Percentiles rank a stretch among this genome's conserved stretches.
These are phyloP conservation scores for Leucopsar rothschildi DNA, from an alignment of 2,113 vertebrate species.

Conservation along the genomic window DNA sequence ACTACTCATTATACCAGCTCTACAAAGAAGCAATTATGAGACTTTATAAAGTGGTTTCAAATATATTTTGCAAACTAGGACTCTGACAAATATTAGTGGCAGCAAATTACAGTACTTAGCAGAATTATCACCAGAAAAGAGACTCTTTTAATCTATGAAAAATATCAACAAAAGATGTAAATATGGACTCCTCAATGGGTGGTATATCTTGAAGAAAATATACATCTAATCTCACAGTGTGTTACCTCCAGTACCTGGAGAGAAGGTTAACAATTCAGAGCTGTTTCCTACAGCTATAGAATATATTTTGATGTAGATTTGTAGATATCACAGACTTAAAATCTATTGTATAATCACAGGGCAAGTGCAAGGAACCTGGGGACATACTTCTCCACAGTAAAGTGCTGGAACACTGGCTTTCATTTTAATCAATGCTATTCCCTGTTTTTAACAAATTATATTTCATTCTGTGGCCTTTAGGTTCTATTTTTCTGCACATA, in stretches of 20 bases:
- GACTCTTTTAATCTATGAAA: slow-evolving; percentile 86
- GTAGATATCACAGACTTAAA: slow-evolving; percentile 79
- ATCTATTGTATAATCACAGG: slow-evolving; percentile 78
- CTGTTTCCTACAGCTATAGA: slow-evolving; percentile 76
- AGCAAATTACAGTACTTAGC: slow-evolving; percentile 86
- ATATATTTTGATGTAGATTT: slow-evolving; percentile 82
- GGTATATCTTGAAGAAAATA: slow-evolving; percentile 84
- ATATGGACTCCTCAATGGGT: slow-evolving; percentile 82
- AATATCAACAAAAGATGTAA: slow-evolving; percentile 87
- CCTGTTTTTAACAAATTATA: slow-evolving; percentile 68
- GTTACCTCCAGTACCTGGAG: slow-evolving; percentile 79
- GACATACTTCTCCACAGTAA: slow-evolving; percentile 56
- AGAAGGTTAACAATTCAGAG: slow-evolving; percentile 84
- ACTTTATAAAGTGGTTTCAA: slow-evolving; percentile 82
- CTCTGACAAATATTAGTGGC: slow-evolving; percentile 87
- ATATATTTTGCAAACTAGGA: slow-evolving; percentile 85
- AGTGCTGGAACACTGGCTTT: slow-evolving; percentile 49
- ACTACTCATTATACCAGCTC: slow-evolving; percentile 78
- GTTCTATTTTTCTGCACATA: slow-evolving; percentile 10
- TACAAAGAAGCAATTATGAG: slow-evolving; percentile 82
- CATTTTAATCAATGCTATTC: slow-evolving; percentile 60
- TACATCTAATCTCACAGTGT: slow-evolving; percentile 85
- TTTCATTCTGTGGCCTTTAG: slow-evolving; percentile 46
- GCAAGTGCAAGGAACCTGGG: slow-evolving; percentile 67
- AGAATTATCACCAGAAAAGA: slow-evolving; percentile 87